A percentile compares a stretch with the other conserved stretches of the same genome.
Evolutionary conservation across 2,113 vertebrate species (phyloP).

Genomic region (Heloderma charlesbogerti): DNA sequence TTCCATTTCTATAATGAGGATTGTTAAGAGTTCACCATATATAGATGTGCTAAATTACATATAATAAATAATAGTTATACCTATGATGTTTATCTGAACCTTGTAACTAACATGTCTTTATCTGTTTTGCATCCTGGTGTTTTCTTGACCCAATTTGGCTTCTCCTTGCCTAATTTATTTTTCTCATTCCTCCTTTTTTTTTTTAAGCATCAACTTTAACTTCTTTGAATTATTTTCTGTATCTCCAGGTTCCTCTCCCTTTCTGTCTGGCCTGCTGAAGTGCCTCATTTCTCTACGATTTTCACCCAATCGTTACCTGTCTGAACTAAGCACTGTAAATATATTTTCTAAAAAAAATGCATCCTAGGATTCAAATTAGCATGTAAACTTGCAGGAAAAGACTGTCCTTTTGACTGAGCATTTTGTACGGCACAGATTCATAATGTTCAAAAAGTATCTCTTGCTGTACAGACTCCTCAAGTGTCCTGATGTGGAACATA

Average conservation of each 20-base stretch:
- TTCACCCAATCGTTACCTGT: neutral
- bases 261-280: neutral
- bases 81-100: neutral
- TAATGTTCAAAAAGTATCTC: too few relatives aligned
- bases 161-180: neutral
- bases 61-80: too few relatives aligned
- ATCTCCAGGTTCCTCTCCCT: neutral
- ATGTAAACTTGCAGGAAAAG: too few relatives aligned
- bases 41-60: too few relatives aligned
- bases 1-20: too few relatives aligned
- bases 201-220: neutral
- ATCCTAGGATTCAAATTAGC: too few relatives aligned
- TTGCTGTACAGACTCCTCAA: too few relatives aligned
- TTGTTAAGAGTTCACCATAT: too few relatives aligned
- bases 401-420: too few relatives aligned
- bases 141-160: neutral
- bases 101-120: neutral
- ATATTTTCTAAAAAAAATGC: neutral
- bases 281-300: neutral
- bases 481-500: neutral
- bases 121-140: neutral
- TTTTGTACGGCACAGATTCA: too few relatives aligned
- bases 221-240: neutral
- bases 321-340: neutral
- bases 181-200: neutral